Conservation (phyloP, 2,113 vertebrate species). For the Etia nguti region DNA sequence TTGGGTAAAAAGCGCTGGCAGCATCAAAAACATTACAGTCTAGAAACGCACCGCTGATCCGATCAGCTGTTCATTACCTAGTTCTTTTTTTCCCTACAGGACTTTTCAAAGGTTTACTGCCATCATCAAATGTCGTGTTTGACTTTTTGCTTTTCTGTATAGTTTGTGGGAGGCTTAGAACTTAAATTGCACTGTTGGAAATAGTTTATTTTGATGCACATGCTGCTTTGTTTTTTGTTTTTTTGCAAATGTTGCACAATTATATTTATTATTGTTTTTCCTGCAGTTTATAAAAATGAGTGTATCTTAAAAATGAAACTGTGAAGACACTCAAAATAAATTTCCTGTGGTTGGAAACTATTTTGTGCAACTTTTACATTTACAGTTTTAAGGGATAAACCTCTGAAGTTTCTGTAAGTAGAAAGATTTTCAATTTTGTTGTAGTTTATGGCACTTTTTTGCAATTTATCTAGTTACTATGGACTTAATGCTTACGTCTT, state of each 20-base stretch:
- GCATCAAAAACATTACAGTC: accelerated
- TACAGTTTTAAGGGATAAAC: accelerated
- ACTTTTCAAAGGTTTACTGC: too few species aligned
- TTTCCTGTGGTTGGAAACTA: accelerated
- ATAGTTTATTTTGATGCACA: accelerated
- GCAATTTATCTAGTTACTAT: accelerated
- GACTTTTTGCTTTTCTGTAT: too few species aligned
- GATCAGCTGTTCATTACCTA: not conserved
- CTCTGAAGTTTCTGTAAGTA: not conserved
- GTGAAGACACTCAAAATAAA: not conserved
- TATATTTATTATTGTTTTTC: not conserved
- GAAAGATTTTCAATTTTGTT: not conserved
- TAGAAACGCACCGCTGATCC: accelerated
- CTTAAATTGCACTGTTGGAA: not conserved
- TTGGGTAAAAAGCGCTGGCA: accelerated
- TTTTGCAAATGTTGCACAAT: not conserved
- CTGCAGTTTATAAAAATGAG: not conserved
- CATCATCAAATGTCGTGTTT: too few species aligned
- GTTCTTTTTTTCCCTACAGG: accelerated
- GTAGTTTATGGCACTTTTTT: accelerated
- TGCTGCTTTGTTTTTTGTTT: accelerated
- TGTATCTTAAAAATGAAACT: not conserved
- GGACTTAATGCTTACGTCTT: accelerated
- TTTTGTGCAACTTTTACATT: not conserved
- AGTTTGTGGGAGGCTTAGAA: too few species aligned